These are phyloP conservation scores for Ceraclea dissimilis DNA, from an alignment of 2,888 invertebrate genomes.

Conservation along the genomic window DNA sequence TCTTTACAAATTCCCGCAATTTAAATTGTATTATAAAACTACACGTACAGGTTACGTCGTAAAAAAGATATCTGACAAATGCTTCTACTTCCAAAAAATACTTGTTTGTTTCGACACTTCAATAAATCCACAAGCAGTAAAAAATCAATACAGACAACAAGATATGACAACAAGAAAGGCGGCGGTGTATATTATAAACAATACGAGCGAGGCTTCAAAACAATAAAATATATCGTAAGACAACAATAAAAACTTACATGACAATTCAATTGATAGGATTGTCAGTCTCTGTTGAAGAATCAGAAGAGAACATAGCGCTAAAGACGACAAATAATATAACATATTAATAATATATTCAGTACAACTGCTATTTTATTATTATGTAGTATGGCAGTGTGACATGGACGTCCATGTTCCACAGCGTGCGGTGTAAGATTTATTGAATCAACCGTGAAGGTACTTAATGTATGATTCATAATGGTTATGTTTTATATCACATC, in stretches of 20 bases:
- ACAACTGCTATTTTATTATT: neutral
- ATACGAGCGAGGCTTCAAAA: neutral
- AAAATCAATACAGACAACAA: constrained; percentile 1
- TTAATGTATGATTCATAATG: neutral
- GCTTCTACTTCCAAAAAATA: neutral
- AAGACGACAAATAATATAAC: too few species aligned
- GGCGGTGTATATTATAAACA: neutral
- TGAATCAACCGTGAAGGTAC: neutral
- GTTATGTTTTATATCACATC: neutral
- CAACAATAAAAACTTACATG: neutral
- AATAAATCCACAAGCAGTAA: neutral
- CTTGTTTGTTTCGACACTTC: neutral
- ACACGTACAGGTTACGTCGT: too few species aligned
- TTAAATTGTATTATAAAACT: too few species aligned
- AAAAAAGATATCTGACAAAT: too few species aligned
- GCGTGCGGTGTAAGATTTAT: constrained; percentile 5
- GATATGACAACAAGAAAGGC: neutral
- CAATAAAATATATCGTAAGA: neutral
- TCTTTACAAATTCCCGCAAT: too few species aligned
- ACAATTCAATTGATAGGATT: neutral
- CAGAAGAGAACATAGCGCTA: neutral
- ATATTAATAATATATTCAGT: neutral
- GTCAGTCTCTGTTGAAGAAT: neutral
- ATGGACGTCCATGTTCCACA: constrained; percentile 3
- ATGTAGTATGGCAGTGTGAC: neutral